Percentiles rank a stretch among this genome's conserved stretches.
phyloP scores from a whole-genome alignment of 2,888 invertebrate species.

The Pocota personata region DNA sequence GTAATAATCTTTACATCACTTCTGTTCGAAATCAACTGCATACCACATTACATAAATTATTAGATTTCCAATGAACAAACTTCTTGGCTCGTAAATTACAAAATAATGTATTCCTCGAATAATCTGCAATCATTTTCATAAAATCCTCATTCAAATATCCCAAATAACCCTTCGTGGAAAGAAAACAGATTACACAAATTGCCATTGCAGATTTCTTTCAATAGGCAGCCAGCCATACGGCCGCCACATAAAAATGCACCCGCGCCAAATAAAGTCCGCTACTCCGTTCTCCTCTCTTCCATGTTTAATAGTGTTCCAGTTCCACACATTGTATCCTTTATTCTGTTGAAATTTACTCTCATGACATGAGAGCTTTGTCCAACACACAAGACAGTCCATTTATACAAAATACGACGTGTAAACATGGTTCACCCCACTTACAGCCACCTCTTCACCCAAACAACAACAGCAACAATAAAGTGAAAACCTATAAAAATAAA shows the following conservation, averaged over 20 bases:
- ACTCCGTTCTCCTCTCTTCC: not conserved
- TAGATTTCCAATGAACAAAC: conserved; percentile 59
- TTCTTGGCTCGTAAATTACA: conserved; percentile 64
- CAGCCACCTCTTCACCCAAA: not conserved
- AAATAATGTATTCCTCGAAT: conserved; percentile 70
- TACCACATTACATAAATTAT: conserved; percentile 52
- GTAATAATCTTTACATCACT: not conserved
- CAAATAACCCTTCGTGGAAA: conserved; percentile 46
- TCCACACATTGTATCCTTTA: conserved; percentile 11
- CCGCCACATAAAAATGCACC: conserved; percentile 68
- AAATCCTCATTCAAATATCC: conserved; percentile 64
- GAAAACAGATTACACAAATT: conserved; percentile 67
- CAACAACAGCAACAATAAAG: conserved; percentile 35
- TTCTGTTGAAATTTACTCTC: conserved; percentile 11
- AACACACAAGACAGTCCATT: not conserved
- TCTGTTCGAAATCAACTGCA: conserved; percentile 31
- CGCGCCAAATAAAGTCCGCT: conserved; percentile 38
- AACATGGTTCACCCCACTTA: conserved; percentile 27
- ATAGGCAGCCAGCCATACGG: conserved; percentile 68
- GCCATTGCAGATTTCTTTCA: conserved; percentile 66
- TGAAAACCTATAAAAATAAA: conserved; percentile 68
- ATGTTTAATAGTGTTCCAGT: conserved; percentile 14
- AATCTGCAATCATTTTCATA: conserved; percentile 72
- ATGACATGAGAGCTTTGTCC: not conserved
- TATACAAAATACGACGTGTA: conserved; percentile 65